Base-by-base conservation (phyloP, 2,113 vertebrate genomes). In the Apteryx mantelli region DNA sequence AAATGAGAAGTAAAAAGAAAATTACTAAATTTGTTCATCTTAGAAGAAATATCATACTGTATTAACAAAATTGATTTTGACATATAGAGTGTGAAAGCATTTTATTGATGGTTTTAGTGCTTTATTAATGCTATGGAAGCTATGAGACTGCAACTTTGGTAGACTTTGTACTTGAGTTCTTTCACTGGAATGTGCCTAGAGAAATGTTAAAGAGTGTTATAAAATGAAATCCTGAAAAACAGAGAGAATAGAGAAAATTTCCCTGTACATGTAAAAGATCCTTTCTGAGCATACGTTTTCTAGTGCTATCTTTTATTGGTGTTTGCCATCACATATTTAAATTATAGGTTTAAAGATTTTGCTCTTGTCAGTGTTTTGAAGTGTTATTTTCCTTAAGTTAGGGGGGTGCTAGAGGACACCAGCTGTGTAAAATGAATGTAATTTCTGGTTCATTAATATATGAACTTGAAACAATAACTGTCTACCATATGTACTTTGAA, bases 321-420 rank as follows among this genome's bases (percentile, higher is more conserved):
- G 38, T 89, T 75, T 96, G 46, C 87, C 84, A 55, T 63, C 65
- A 90, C 65, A 28, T 91, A 75, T 44, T 95, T 95, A 86, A 93
- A 82, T 89, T 89, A 80, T 25, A 19, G 71, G 34, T 88, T 88
- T 95, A 17, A n/a, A 65, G 65, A 58, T 63, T 93, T 70, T 75
- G 36, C 68, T 94, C 53, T 68, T 89, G 85, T 95, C 77, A 82
- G 82, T 40, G 1, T 95, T 95, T 81, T 84, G 69, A 96, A 95
- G 88, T 60, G 65, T 75, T 92, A 0, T 92, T 95, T 97, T 91
- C 91, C 82, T 89, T 86, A 66, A 86, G 36, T 52, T 44, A 71
- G 26, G 61, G 13, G 44, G 82, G 30, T 68, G 64, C 65, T 84
- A 83, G 86, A 96, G 77, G 76, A 89, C 70, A 16, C 26, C 91